phyloP scores from a whole-genome alignment of 2,797 vertebrate species.

The Crocidura indochinensis region DNA sequence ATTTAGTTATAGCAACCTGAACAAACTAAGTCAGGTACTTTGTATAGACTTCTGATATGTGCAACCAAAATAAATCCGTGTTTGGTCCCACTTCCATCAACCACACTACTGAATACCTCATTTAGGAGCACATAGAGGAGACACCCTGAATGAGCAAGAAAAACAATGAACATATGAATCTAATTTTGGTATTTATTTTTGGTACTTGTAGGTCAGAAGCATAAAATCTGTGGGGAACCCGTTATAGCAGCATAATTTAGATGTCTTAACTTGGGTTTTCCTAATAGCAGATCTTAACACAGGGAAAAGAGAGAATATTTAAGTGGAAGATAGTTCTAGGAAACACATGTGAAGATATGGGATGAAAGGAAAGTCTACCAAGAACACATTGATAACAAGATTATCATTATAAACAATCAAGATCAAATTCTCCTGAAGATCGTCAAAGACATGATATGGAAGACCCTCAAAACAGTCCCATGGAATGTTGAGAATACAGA shows the following conservation, averaged over 20 bases:
- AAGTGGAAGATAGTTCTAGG: slow-evolving; percentile 7
- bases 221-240: background rate
- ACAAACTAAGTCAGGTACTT: background rate
- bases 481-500: background rate
- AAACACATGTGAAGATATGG: background rate
- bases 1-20: background rate
- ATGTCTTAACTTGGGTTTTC: background rate
- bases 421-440: background rate
- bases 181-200: slow-evolving; percentile 7
- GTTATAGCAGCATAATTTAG: background rate
- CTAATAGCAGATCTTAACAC: background rate
- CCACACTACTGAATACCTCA: background rate
- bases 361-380: background rate
- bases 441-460: background rate
- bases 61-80: background rate
- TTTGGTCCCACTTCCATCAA: background rate
- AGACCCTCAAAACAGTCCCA: background rate
- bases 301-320: background rate
- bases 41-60: slow-evolving; percentile 30
- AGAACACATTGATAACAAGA: background rate
- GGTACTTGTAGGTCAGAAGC: background rate
- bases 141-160: background rate
- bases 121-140: background rate
- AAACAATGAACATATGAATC: background rate
- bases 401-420: background rate